phyloP scores from a whole-genome alignment of 2,797 vertebrate genomes.

The Pristis pectinata region DNA sequence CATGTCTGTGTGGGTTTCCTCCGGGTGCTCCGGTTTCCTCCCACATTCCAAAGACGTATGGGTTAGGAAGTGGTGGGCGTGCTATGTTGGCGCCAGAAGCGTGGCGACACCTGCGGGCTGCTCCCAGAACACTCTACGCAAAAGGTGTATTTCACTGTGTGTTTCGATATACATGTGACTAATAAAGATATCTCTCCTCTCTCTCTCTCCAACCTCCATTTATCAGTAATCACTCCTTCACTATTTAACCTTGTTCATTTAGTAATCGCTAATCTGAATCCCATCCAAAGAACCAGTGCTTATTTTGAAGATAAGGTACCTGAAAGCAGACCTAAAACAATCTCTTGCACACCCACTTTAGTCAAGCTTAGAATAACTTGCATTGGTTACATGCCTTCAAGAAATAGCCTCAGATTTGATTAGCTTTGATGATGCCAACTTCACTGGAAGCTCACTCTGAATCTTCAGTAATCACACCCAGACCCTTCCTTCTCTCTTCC shows the following conservation, averaged over 20 bases:
- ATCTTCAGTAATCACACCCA: constrained; percentile 29
- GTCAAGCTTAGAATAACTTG: neutral
- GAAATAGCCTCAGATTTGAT: neutral
- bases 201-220: too few species aligned
- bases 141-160: too few species aligned
- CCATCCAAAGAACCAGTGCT: neutral
- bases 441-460: neutral
- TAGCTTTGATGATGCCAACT: neutral
- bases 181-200: too few species aligned
- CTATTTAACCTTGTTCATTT: neutral
- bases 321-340: neutral
- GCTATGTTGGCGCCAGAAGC: too few species aligned
- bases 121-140: too few species aligned
- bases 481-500: neutral
- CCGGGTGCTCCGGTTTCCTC: too few species aligned
- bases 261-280: neutral
- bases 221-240: neutral
- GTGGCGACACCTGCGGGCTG: too few species aligned
- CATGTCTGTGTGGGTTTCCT: too few species aligned
- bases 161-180: too few species aligned
- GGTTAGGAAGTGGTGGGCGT: too few species aligned
- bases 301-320: neutral
- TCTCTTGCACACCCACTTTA: neutral
- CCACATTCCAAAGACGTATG: too few species aligned
- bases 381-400: neutral